These are phyloP conservation scores for Drosophila pectinifera DNA, from an alignment of 1,140 invertebrate species.

Conservation along the genomic window DNA sequence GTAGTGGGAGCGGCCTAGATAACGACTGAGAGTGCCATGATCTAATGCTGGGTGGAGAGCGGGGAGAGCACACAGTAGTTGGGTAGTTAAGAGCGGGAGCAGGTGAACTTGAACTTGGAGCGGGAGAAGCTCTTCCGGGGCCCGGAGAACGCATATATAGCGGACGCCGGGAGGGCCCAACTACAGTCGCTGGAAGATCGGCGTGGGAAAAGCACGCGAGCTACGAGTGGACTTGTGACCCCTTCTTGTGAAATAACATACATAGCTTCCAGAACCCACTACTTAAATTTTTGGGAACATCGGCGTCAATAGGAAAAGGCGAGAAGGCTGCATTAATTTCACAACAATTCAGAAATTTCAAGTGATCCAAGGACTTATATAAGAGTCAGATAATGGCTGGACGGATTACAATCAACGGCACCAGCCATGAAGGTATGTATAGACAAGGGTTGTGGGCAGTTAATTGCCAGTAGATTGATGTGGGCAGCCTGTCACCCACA, in stretches of 20 bases:
- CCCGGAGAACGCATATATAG: conserved; percentile 28
- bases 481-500: conserved; percentile 1
- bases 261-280: conserved; percentile 38
- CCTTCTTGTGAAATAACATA: conserved; percentile 29
- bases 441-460: conserved; percentile 22
- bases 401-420: conserved; percentile 69
- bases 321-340: conserved; percentile 35
- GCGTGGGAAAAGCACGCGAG: conserved; percentile 15
- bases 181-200: conserved; percentile 31
- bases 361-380: conserved; percentile 54
- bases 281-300: neutral
- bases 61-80: neutral
- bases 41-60: conserved; percentile 15
- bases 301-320: neutral
- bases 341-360: conserved; percentile 25
- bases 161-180: neutral
- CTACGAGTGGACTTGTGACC: neutral
- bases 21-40: conserved; percentile 9
- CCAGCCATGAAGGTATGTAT: conserved; percentile 57
- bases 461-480: conserved; percentile 23
- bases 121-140: neutral
- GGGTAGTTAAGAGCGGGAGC: conserved; percentile 21
- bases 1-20: neutral
- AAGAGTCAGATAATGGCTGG: conserved; percentile 50
- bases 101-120: conserved; percentile 31